Conservation (phyloP, 2,888 invertebrate genomes). For the Chouioia cunea region DNA sequence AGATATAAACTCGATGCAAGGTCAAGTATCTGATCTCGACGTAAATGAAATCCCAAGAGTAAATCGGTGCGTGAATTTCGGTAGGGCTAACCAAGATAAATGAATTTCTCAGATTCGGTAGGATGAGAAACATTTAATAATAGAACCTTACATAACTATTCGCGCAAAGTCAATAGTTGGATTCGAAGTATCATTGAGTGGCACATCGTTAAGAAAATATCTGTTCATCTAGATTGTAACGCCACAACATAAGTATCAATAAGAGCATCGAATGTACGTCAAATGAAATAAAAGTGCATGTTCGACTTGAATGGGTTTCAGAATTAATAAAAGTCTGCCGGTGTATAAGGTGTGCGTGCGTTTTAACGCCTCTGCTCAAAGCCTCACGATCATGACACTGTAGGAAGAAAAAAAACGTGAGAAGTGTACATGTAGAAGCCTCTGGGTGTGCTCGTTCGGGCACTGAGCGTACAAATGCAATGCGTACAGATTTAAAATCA, state of each 20-base stretch:
- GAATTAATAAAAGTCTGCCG: no score
- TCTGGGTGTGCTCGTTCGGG: not conserved
- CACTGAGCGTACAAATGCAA: not conserved
- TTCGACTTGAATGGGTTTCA: no score
- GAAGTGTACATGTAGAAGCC: slow-evolving; percentile 46
- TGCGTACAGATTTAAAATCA: not conserved
- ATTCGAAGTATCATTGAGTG: no score
- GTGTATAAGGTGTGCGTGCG: no score
- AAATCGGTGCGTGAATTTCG: slow-evolving; percentile 39
- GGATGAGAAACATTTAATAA: slow-evolving; percentile 11
- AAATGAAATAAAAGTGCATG: no score
- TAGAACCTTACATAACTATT: not conserved
- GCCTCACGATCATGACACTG: not conserved
- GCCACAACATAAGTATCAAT: no score
- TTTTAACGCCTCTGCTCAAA: no score
- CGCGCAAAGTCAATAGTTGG: no score
- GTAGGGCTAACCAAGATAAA: slow-evolving; percentile 29
- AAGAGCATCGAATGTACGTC: no score
- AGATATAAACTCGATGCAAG: slow-evolving; percentile 16
- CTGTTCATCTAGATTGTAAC: no score
- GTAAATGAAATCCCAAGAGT: not conserved
- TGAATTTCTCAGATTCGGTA: slow-evolving; percentile 30
- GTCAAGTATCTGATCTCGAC: slow-evolving; percentile 28
- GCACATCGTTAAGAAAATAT: no score
- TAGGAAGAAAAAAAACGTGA: slow-evolving; percentile 47